Percentiles rank a stretch among this genome's conserved stretches.
Evolutionary conservation across 2,888 invertebrate genomes (phyloP).

Genomic region (Ptychoptera albimana): DNA sequence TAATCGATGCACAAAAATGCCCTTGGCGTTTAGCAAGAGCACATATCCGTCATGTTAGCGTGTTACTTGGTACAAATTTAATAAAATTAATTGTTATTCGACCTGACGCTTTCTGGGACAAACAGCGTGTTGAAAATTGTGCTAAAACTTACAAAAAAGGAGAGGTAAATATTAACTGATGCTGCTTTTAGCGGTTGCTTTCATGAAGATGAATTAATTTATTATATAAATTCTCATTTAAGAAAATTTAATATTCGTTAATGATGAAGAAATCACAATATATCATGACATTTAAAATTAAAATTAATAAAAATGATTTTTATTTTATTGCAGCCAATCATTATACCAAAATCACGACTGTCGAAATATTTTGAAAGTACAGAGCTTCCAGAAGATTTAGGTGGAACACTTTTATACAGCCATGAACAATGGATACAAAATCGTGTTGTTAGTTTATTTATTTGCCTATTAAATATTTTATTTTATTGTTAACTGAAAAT

Average conservation of each 20-base stretch:
- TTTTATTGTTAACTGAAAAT: neutral
- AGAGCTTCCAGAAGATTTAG: constrained; percentile 55
- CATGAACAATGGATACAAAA: constrained; percentile 60
- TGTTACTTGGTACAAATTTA: constrained; percentile 33
- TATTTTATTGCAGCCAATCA: constrained; percentile 41
- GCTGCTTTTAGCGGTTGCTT: neutral
- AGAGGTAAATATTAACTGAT: constrained; percentile 32
- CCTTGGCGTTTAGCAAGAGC: constrained; percentile 44
- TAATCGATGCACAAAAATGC: constrained; percentile 47
- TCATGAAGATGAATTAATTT: neutral
- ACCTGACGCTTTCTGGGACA: constrained; percentile 62
- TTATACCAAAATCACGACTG: constrained; percentile 51
- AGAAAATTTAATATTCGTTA: neutral
- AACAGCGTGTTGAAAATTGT: constrained; percentile 52
- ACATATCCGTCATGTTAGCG: constrained; percentile 40
- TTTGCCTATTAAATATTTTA: neutral
- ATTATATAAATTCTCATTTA: neutral
- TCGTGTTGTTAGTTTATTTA: constrained; percentile 43
- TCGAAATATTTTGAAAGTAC: constrained; percentile 48
- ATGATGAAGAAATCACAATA: neutral
- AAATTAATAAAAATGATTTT: constrained; percentile 8
- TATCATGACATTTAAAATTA: neutral
- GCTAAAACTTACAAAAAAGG: constrained; percentile 42
- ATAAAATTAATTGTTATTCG: constrained; percentile 46
- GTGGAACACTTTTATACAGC: constrained; percentile 53